phyloP scores from a whole-genome alignment of 2,888 invertebrate species.

The Biston betularia region DNA sequence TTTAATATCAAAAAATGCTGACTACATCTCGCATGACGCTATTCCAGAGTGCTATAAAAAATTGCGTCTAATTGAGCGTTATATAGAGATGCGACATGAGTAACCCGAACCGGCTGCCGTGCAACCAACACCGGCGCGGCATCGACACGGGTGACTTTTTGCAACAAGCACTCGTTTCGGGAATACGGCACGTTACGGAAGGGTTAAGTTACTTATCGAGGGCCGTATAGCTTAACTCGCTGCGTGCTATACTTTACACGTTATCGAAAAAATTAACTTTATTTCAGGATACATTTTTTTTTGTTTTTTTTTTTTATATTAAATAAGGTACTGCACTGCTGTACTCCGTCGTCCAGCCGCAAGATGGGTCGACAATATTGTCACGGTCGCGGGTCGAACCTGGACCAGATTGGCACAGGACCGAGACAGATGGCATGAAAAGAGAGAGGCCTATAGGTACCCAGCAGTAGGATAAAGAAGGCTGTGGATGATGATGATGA shows the following conservation, averaged over 20 bases:
- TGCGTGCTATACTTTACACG: background rate
- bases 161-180: slow-evolving; percentile 69
- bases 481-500: no score
- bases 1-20: background rate
- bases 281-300: background rate
- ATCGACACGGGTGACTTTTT: slow-evolving; percentile 53
- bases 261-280: background rate
- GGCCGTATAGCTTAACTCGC: background rate
- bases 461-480: no score
- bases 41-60: slow-evolving; percentile 57
- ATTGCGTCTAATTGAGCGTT: slow-evolving; percentile 79
- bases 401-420: no score
- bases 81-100: slow-evolving; percentile 68
- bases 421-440: no score
- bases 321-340: no score
- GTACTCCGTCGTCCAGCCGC: no score
- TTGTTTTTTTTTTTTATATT: no score
- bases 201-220: slow-evolving; percentile 67
- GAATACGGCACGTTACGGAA: slow-evolving; percentile 57
- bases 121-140: slow-evolving; percentile 65
- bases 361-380: no score
- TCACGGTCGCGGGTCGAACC: no score
- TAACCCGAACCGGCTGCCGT: slow-evolving; percentile 68
- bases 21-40: slow-evolving; percentile 53
- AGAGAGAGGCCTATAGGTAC: no score